phyloP scores from a whole-genome alignment of 2,113 vertebrate species.

The Myotis lucifugus region DNA sequence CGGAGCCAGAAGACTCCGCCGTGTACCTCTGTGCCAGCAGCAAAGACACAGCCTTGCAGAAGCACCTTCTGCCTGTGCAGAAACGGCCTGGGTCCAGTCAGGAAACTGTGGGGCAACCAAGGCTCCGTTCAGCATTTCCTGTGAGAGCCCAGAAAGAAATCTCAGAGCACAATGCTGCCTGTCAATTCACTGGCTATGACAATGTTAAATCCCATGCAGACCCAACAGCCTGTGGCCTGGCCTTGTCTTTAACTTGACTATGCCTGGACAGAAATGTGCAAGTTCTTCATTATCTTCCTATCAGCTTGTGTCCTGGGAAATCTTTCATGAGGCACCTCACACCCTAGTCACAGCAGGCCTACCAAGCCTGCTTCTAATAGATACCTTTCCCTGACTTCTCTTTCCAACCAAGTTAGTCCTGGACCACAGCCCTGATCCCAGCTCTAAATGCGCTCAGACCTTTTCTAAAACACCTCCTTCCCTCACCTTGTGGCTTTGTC shows the following conservation, averaged over 20 bases:
- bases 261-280: too few species aligned
- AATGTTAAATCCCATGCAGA: accelerated
- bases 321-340: too few species aligned
- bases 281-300: too few species aligned
- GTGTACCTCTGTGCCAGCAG: conserved; percentile 20
- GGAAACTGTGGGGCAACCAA: not conserved
- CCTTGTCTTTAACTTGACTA: not conserved
- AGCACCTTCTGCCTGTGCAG: accelerated
- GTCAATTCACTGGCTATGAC: accelerated
- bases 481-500: too few species aligned
- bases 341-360: too few species aligned
- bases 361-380: too few species aligned
- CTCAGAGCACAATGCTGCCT: not conserved
- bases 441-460: too few species aligned
- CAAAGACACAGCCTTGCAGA: conserved; percentile 2
- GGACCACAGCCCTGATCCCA: too few species aligned
- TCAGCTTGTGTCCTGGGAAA: too few species aligned
- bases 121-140: not conserved
- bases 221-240: accelerated
- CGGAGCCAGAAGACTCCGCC: not conserved
- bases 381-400: too few species aligned
- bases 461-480: too few species aligned
- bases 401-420: too few species aligned
- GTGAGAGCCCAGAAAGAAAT: not conserved
- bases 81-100: not conserved